Evolutionary conservation across 2,888 invertebrate genomes (phyloP).

Genomic region (Dromius quadrimaculatus): DNA sequence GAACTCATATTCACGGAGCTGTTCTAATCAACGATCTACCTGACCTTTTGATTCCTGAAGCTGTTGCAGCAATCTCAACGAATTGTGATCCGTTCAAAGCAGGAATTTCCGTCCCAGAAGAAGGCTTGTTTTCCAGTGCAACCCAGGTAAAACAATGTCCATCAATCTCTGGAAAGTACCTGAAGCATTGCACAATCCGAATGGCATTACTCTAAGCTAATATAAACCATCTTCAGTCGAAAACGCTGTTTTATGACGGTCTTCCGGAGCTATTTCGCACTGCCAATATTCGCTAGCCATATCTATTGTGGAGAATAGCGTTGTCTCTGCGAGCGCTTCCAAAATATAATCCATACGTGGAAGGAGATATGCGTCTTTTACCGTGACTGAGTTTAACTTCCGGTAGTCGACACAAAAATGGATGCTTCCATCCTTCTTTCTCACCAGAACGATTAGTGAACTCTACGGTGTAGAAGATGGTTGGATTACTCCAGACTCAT

Average conservation of each 20-base stretch:
- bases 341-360: conserved; percentile 15
- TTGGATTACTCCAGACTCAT: background rate
- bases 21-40: background rate
- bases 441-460: conserved; percentile 1
- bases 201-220: background rate
- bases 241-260: background rate
- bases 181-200: background rate
- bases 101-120: background rate
- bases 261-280: conserved; percentile 1
- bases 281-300: too few relatives aligned
- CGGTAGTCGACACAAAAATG: conserved; percentile 16
- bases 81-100: conserved; percentile 1
- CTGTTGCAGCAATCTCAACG: background rate
- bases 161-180: background rate
- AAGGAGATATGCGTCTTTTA: conserved; percentile 1
- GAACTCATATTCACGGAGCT: background rate
- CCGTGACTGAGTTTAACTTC: background rate
- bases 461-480: conserved; percentile 14
- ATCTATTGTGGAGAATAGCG: conserved; percentile 2
- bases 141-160: background rate
- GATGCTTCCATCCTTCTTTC: conserved; percentile 18
- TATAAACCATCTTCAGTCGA: background rate
- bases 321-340: background rate
- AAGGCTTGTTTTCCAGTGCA: background rate
- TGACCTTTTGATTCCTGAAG: background rate